A percentile compares a stretch with the other conserved stretches of the same genome.
These are phyloP conservation scores for Listronotus bonariensis DNA, from an alignment of 1,140 invertebrate genomes.

Conservation along the genomic window DNA sequence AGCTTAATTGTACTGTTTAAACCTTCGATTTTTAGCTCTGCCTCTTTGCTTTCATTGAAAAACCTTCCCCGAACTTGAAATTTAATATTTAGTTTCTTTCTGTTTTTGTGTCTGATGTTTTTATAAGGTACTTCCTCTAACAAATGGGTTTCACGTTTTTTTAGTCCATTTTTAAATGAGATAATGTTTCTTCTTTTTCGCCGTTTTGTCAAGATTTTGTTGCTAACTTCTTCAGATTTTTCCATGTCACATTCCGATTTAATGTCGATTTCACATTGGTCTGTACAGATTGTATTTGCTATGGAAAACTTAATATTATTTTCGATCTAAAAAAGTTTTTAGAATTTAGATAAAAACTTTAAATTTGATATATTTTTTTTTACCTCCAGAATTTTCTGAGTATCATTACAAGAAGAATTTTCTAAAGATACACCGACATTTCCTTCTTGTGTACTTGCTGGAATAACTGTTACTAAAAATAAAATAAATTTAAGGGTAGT, in stretches of 20 bases:
- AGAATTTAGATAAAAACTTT: background rate
- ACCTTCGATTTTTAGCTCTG: constrained; percentile 18
- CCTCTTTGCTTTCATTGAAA: constrained; percentile 18
- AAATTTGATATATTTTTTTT: background rate
- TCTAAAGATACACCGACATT: constrained; percentile 37
- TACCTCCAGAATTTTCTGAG: constrained; percentile 38
- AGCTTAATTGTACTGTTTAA: constrained; percentile 40
- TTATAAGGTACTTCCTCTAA: constrained; percentile 29
- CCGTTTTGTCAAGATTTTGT: constrained; percentile 38
- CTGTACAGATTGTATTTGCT: constrained; percentile 37
- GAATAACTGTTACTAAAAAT: constrained; percentile 42
- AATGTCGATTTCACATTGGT: constrained; percentile 44
- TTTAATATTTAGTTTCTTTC: constrained; percentile 44
- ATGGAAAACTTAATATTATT: constrained; percentile 39
- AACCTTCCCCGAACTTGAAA: constrained; percentile 43
- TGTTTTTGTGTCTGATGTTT: constrained; percentile 34
- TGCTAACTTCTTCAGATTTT: constrained; percentile 44
- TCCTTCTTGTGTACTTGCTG: constrained; percentile 42
- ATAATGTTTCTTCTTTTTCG: constrained; percentile 31
- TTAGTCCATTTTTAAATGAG: background rate
- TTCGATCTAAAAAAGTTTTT: constrained; percentile 38
- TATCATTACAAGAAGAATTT: constrained; percentile 38
- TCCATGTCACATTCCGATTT: constrained; percentile 51
- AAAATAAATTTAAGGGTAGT: too few species aligned
- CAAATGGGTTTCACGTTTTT: background rate